Evolutionary conservation across 2,888 invertebrate species (phyloP), one percentile per base, ranked within the genome.

Genomic region (Melikaiella ostensackeni): DNA sequence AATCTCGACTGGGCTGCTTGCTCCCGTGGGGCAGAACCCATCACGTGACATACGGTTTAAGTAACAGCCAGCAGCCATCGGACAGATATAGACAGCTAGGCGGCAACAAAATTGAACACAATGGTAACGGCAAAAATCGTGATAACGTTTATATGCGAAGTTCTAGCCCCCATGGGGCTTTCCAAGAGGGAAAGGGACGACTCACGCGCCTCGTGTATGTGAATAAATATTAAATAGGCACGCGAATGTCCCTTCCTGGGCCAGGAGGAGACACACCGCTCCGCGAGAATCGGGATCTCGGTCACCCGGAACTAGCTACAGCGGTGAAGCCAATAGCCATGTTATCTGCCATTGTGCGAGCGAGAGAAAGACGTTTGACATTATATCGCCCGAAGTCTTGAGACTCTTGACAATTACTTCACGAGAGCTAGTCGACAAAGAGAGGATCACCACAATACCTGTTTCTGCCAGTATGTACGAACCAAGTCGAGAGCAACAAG

Each of bases 231-330:
- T 16, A 38, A 11, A 27, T 35, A 63, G 63, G 38, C 63, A 38
- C 33, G 63, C 38, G 5, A 38, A 38, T 63, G 35, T 77, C 21
- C 64, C 75, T 76, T 81, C 76, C 74, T 76, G 74, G 75, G 13
- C 50, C 74, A 62, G 77, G 79, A 75, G 78, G 74, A 64, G 78
- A 70, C 76, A 30, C 63, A 61, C 62, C 59, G 64, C 30, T 19
- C 63, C 27, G 61, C 66, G 21, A 21, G 38, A n/a, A 46, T 59
- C 80, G 75, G 75, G 81, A 87, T 87, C 87, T 88, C 89, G 88
- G 88, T 87, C 87, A 88, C 86, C 89, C 88, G 89, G 88, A 88
- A 89, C 89, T 85, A 79, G 79, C 76, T n/a, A n/a, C n/a, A 78
- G 77, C 80, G 82, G 79, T n/a, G n/a, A n/a, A n/a, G n/a, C n/a